phyloP scores from a whole-genome alignment of 2,797 vertebrate genomes.

The Potorous gilbertii region DNA sequence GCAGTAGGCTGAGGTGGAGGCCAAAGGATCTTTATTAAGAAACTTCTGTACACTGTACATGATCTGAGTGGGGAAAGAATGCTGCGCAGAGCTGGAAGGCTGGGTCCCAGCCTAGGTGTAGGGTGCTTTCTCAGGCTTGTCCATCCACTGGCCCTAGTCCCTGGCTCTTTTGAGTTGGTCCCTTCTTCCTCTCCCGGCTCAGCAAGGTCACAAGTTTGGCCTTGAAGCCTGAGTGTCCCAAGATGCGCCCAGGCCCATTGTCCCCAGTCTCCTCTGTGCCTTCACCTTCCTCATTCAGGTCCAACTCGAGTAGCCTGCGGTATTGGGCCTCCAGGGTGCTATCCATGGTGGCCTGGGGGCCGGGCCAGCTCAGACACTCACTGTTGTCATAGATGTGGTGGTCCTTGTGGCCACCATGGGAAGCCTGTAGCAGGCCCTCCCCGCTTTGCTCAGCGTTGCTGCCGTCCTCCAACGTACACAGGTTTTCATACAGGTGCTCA shows the following conservation, averaged over 20 bases:
- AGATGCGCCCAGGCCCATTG: slow-evolving; percentile 47
- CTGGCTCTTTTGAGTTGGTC: slow-evolving; percentile 56
- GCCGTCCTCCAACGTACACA: slow-evolving; percentile 59
- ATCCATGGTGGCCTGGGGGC: background rate
- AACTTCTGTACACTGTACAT: slow-evolving; percentile 35
- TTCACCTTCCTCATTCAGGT: slow-evolving; percentile 37
- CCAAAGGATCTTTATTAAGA: slow-evolving; percentile 46
- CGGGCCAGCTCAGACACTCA: slow-evolving; percentile 62
- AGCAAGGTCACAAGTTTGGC: slow-evolving; percentile 83
- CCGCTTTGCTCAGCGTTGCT: background rate
- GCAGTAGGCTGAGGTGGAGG: background rate
- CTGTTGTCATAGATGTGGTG: slow-evolving; percentile 80
- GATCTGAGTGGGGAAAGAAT: background rate
- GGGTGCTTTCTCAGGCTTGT: background rate
- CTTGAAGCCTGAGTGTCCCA: slow-evolving; percentile 73
- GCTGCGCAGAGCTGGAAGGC: background rate
- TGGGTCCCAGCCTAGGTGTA: background rate
- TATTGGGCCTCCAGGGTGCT: slow-evolving; percentile 70
- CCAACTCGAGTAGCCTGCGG: slow-evolving; percentile 64
- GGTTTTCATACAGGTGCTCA: slow-evolving; percentile 85
- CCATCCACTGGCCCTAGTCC: background rate
- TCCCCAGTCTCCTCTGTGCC: slow-evolving; percentile 63
- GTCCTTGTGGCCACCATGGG: slow-evolving; percentile 53
- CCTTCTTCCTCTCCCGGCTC: slow-evolving; percentile 79
- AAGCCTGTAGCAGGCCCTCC: slow-evolving; percentile 6